Conservation (phyloP, 2,888 invertebrate genomes). For the Dione vanillae region DNA sequence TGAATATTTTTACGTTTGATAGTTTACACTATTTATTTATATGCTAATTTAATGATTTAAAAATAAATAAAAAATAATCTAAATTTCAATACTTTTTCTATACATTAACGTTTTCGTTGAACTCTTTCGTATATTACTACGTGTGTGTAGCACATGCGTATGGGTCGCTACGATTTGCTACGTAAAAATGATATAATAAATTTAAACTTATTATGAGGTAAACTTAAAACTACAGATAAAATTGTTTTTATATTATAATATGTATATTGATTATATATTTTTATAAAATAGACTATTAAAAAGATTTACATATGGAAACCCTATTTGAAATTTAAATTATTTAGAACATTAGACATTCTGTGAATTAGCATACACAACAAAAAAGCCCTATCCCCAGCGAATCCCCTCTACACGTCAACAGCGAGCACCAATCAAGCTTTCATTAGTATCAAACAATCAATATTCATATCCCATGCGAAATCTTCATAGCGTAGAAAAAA, state of each 20-base stretch:
- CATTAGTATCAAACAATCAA: conserved; percentile 82
- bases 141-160: conserved; percentile 52
- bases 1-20: too few relatives aligned
- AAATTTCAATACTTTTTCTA: not conserved
- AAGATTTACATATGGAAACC: not conserved
- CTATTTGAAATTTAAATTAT: conserved; percentile 7
- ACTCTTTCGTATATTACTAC: conserved; percentile 58
- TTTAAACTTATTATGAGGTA: too few relatives aligned
- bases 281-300: not conserved
- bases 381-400: conserved; percentile 61
- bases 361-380: conserved; percentile 34
- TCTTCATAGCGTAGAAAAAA: conserved; percentile 68
- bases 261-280: not conserved
- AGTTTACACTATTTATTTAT: too few relatives aligned
- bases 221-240: not conserved
- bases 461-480: conserved; percentile 84
- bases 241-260: not conserved
- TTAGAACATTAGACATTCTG: not conserved
- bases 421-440: conserved; percentile 80
- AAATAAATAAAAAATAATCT: not conserved
- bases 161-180: conserved; percentile 51
- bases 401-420: conserved; percentile 70
- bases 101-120: conserved; percentile 51
- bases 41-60: too few relatives aligned
- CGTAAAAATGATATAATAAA: conserved; percentile 25